These are phyloP conservation scores for Hippocampus guttulatus DNA, from an alignment of 2,113 vertebrate genomes.

Conservation along the genomic window DNA sequence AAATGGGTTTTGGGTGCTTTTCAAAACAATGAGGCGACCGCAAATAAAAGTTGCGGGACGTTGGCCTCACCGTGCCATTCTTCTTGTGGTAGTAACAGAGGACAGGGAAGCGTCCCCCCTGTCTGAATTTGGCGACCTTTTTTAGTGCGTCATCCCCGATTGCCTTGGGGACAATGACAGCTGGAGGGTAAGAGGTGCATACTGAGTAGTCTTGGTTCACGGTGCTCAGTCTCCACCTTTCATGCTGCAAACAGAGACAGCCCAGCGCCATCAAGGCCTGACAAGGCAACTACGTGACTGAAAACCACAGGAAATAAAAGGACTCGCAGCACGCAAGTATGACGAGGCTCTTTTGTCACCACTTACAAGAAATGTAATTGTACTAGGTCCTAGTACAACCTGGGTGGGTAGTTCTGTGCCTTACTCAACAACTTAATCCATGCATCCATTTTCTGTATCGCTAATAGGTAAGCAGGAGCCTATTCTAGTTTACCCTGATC, in stretches of 20 bases:
- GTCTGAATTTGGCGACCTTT: constrained; percentile 76
- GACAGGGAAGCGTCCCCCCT: constrained; percentile 78
- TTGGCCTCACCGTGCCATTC: constrained; percentile 71
- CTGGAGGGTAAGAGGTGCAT: constrained; percentile 74
- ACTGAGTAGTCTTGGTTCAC: constrained; percentile 74
- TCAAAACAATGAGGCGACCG: background rate
- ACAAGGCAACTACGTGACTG: background rate
- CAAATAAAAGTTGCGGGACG: background rate
- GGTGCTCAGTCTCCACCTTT: constrained; percentile 74
- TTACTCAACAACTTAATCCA: too few species aligned
- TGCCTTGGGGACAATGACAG: constrained; percentile 69
- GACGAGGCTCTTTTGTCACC: background rate
- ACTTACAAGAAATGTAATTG: too few species aligned
- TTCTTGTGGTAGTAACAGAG: constrained; percentile 77
- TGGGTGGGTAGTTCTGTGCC: too few species aligned
- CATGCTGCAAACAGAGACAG: constrained; percentile 61
- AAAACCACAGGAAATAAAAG: background rate
- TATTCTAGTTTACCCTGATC: too few species aligned
- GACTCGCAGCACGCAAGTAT: background rate
- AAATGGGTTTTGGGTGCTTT: background rate
- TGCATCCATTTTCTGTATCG: too few species aligned
- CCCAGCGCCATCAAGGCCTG: background rate
- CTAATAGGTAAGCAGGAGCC: too few species aligned
- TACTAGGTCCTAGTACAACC: too few species aligned
- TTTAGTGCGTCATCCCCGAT: constrained; percentile 59